phyloP scores from a whole-genome alignment of 1,140 invertebrate species.

The Sitobion miscanthi region DNA sequence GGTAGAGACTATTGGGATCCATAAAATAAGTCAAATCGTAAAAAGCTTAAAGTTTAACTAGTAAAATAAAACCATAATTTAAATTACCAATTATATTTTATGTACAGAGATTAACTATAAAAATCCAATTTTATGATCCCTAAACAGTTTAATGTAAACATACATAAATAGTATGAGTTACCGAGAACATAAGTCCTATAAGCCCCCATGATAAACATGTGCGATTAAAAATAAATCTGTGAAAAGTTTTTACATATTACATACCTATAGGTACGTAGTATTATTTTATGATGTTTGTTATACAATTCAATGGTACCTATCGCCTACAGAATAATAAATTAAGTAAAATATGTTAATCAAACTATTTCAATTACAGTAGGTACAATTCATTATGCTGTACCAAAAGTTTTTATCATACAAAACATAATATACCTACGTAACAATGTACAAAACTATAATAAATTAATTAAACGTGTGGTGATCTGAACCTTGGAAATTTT shows the following conservation, averaged over 20 bases:
- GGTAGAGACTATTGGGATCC: background rate
- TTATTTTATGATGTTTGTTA: background rate
- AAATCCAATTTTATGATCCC: background rate
- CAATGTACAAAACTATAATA: background rate
- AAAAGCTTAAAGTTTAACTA: background rate
- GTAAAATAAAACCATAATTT: background rate
- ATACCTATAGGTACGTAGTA: background rate
- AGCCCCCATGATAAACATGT: background rate
- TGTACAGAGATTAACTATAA: background rate
- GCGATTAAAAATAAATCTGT: background rate
- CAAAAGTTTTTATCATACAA: slow-evolving; percentile 1
- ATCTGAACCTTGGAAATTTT: slow-evolving; percentile 7
- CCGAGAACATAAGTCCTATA: background rate
- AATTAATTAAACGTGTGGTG: background rate
- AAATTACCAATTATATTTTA: background rate
- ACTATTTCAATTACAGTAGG: background rate
- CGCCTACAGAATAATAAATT: background rate
- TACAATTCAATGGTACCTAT: background rate
- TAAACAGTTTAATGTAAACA: background rate
- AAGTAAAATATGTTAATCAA: background rate
- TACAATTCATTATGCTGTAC: slow-evolving; percentile 21
- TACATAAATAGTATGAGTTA: background rate
- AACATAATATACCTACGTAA: background rate
- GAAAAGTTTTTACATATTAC: background rate
- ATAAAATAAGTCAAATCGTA: background rate